Conservation (phyloP, 2,113 vertebrate genomes). For the Anser cygnoides region DNA sequence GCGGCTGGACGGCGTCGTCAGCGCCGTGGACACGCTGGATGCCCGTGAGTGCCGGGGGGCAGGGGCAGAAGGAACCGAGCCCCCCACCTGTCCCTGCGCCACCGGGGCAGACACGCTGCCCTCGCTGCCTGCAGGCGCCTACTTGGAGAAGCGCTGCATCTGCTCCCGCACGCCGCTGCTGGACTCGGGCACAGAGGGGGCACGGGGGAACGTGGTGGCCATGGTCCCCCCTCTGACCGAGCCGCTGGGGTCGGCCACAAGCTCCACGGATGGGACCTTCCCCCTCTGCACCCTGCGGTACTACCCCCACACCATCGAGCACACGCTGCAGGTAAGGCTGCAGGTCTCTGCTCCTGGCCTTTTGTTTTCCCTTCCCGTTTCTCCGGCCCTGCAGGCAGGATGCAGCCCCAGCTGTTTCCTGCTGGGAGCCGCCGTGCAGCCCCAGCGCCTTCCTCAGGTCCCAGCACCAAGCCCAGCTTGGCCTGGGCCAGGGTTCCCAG, state of each 20-base stretch:
- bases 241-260: constrained; percentile 10
- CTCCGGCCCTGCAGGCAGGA: not conserved
- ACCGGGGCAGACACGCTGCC: not conserved
- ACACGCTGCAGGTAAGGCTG: constrained; percentile 84
- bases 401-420: constrained; percentile 51
- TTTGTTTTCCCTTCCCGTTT: constrained; percentile 1
- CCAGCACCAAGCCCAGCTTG: not conserved
- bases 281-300: constrained; percentile 85
- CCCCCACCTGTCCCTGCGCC: not conserved
- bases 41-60: constrained; percentile 79
- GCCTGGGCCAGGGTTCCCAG: not conserved
- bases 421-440: not conserved
- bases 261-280: constrained; percentile 13
- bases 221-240: constrained; percentile 84
- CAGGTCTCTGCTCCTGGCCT: not conserved
- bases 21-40: constrained; percentile 86
- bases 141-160: constrained; percentile 81
- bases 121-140: constrained; percentile 73
- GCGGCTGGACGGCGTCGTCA: constrained; percentile 78
- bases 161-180: constrained; percentile 80
- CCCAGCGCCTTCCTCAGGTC: not conserved
- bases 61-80: not conserved
- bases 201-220: constrained; percentile 73
- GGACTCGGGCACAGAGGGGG: constrained; percentile 86
- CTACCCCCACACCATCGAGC: constrained; percentile 85